Base-by-base conservation (phyloP, 2,113 vertebrate species). In the Hiodon tergisus region DNA sequence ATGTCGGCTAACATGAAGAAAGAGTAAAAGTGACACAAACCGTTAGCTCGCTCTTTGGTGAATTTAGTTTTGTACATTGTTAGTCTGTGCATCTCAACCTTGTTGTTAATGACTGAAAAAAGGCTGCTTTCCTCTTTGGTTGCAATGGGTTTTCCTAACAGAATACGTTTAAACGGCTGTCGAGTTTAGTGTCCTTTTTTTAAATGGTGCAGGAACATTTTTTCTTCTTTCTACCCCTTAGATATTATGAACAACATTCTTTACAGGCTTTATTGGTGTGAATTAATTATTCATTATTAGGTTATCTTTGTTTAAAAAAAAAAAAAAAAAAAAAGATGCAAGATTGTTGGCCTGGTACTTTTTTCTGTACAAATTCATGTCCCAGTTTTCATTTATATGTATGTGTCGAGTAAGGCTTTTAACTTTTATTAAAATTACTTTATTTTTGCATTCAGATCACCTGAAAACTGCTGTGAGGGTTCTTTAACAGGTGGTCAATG, bases 131-230 rank as follows among this genome's bases (percentile, higher is more conserved):
- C 9, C 8, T 16, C 50, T 66, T 66, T 66, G 63, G 63, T 66
- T 66, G 59, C 72, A 62, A 58, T 69, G 53, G 78, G 79, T 60
- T 78, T 79, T 78, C 68, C 67, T 62, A 58, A 65, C 16, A 61
- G 53, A 66, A 71, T 68, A 63, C 50, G 81, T 72, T 78, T 80
- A 78, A 83, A 76, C 75, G 13, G 9, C 17, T 75, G 66, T 79
- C 17, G 16, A 16, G 52, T 46, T 65, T 48, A 55, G 17, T 70
- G 67, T 71, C 17, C 3, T 66, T 74, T 31, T 72, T 60, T 11
- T 53, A 68, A 68, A 74, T 6, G 6, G 46, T 58, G 66, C 9
- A 14, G 50, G 59, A 54, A 50, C 16, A 17, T 47, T 17, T 55
- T 67, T 73, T 61, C 14, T 9, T 61, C 11, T 57, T 57, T 57